Conservation (phyloP, 2,888 invertebrate genomes). For the Hypomecis atomaria region DNA sequence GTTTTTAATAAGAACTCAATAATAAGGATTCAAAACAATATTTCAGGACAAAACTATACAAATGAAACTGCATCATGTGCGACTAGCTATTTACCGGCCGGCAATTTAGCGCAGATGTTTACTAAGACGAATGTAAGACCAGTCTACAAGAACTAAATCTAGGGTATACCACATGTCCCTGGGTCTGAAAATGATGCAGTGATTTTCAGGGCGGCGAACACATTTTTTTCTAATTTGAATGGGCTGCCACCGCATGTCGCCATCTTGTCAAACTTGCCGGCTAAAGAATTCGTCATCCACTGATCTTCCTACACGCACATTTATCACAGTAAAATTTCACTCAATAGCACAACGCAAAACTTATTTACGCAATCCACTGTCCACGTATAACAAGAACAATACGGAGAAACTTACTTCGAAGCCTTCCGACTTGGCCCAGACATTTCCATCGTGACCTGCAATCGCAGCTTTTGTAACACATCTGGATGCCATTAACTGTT, state of each 20-base stretch:
- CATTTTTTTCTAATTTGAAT: slow-evolving; percentile 60
- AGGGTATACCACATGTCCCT: slow-evolving; percentile 13
- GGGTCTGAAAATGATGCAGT: slow-evolving; percentile 5
- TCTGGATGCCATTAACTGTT: slow-evolving; percentile 97
- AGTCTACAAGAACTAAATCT: slow-evolving; percentile 1
- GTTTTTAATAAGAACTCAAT: too few species aligned
- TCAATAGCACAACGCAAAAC: slow-evolving; percentile 45
- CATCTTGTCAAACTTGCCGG: slow-evolving; percentile 82
- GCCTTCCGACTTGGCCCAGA: slow-evolving; percentile 97
- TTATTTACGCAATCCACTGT: slow-evolving; percentile 57
- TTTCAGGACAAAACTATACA: too few species aligned
- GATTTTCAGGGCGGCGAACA: slow-evolving; percentile 26
- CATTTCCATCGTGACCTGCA: slow-evolving; percentile 97
- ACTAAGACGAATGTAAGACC: not conserved
- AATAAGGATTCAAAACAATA: too few species aligned
- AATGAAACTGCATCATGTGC: too few species aligned
- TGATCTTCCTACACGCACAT: slow-evolving; percentile 53
- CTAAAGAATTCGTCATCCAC: slow-evolving; percentile 69
- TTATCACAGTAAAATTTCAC: slow-evolving; percentile 56
- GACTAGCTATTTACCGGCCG: slow-evolving; percentile 1
- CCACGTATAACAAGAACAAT: slow-evolving; percentile 59
- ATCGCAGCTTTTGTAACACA: slow-evolving; percentile 98
- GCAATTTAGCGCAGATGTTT: not conserved
- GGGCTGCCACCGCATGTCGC: slow-evolving; percentile 80
- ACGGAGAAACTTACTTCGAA: slow-evolving; percentile 92